Percentiles rank a stretch among this genome's conserved stretches.
These are phyloP conservation scores for Xiphophorus birchmanni DNA, from an alignment of 2,797 vertebrate species.

Conservation along the genomic window DNA sequence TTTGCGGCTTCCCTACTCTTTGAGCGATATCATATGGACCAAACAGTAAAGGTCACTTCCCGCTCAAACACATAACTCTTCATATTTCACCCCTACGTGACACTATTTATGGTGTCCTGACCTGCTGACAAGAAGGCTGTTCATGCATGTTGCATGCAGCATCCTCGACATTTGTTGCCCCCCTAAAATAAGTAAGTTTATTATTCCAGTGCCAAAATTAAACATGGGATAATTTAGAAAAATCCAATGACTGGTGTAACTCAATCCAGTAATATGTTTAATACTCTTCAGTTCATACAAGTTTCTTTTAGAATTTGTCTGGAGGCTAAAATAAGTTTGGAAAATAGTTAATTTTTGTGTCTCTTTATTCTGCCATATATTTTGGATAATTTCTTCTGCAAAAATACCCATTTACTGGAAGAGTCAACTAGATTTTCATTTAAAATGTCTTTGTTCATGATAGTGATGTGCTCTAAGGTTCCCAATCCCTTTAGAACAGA, in stretches of 20 bases:
- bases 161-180: neutral
- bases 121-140: constrained; percentile 46
- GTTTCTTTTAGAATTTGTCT: neutral
- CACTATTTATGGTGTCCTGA: constrained; percentile 64
- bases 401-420: neutral
- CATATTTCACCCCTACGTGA: constrained; percentile 57
- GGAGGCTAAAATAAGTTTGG: neutral
- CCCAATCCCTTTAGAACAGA: neutral
- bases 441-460: neutral
- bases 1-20: constrained; percentile 45
- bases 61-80: constrained; percentile 69
- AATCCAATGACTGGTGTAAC: neutral
- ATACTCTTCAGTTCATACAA: neutral
- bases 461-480: neutral
- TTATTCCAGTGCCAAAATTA: neutral
- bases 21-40: constrained; percentile 69
- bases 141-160: constrained; percentile 6
- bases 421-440: neutral
- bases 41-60: constrained; percentile 71
- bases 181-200: neutral
- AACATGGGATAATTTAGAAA: neutral
- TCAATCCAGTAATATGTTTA: neutral
- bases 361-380: neutral
- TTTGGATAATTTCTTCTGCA: neutral
- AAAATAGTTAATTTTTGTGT: neutral